These are phyloP conservation scores for Ictalurus furcatus DNA, from an alignment of 2,113 vertebrate genomes.

Conservation along the genomic window DNA sequence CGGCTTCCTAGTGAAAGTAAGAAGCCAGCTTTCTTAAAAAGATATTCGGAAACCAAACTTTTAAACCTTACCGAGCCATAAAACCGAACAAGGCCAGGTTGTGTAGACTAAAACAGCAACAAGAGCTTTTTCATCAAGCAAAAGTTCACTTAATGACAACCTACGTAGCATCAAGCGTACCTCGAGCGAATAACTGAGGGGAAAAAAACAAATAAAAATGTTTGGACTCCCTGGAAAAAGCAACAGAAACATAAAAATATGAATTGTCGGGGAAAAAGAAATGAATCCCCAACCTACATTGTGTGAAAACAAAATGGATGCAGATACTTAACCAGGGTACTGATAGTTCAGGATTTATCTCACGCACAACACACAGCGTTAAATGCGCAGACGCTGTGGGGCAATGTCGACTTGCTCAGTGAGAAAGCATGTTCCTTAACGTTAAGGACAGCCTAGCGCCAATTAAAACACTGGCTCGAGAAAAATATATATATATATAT, in stretches of 20 bases:
- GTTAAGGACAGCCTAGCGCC: slow-evolving; percentile 46
- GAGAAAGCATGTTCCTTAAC: slow-evolving; percentile 25
- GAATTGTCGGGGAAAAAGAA: not conserved
- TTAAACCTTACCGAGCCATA: not conserved
- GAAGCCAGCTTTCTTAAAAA: not conserved
- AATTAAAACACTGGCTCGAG: slow-evolving; percentile 48
- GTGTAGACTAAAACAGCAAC: not conserved
- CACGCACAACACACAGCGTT: not conserved
- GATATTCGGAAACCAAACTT: not conserved
- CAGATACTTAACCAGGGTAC: not conserved
- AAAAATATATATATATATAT: too few species aligned
- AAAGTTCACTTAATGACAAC: not conserved
- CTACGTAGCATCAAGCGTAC: not conserved
- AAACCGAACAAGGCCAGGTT: not conserved
- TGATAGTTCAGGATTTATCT: not conserved
- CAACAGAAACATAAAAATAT: not conserved
- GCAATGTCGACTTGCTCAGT: slow-evolving; percentile 37
- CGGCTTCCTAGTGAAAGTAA: not conserved
- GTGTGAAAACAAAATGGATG: not conserved
- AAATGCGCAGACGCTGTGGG: slow-evolving; percentile 36
- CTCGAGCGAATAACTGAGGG: not conserved
- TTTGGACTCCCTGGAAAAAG: not conserved
- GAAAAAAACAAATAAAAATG: too few species aligned
- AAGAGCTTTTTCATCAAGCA: not conserved
- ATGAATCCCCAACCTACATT: not conserved